These are phyloP conservation scores for Drosophila parvula DNA, from an alignment of 1,140 invertebrate genomes.

Conservation along the genomic window DNA sequence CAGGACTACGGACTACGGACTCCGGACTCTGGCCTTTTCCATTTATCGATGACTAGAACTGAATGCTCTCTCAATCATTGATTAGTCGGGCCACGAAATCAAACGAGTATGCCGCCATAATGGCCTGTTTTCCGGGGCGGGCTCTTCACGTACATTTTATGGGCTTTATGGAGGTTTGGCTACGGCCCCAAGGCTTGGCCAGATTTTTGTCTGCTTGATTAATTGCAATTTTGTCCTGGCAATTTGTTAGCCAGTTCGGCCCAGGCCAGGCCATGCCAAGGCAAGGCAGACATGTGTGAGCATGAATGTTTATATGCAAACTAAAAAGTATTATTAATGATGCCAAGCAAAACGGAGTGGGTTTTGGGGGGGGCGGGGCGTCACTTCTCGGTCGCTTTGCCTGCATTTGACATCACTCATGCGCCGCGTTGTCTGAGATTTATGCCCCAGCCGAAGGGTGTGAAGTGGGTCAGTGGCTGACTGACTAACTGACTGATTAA, in stretches of 20 bases:
- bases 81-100: conserved; percentile 43
- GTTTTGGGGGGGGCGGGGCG: not conserved
- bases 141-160: too few relatives aligned
- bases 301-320: conserved; percentile 39
- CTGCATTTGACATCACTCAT: conserved; percentile 80
- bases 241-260: conserved; percentile 49
- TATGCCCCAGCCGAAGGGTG: conserved; percentile 42
- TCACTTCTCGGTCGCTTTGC: conserved; percentile 45
- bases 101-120: conserved; percentile 30
- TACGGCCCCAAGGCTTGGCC: conserved; percentile 17
- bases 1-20: not conserved
- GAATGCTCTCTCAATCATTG: conserved; percentile 36
- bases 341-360: conserved; percentile 24
- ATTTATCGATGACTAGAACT: conserved; percentile 29
- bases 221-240: conserved; percentile 63
- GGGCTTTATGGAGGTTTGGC: not conserved
- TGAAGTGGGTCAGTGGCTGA: conserved; percentile 22
- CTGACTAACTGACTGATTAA: conserved; percentile 59
- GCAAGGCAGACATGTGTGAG: conserved; percentile 1
- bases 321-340: conserved; percentile 80
- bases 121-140: conserved; percentile 7
- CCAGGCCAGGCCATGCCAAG: not conserved
- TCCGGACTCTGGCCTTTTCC: not conserved
- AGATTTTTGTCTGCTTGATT: conserved; percentile 79
- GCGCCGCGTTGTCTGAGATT: conserved; percentile 74